Evolutionary conservation across 2,888 invertebrate genomes (phyloP), one percentile per base, ranked within the genome.

Genomic region (Xestobium rufovillosum): DNA sequence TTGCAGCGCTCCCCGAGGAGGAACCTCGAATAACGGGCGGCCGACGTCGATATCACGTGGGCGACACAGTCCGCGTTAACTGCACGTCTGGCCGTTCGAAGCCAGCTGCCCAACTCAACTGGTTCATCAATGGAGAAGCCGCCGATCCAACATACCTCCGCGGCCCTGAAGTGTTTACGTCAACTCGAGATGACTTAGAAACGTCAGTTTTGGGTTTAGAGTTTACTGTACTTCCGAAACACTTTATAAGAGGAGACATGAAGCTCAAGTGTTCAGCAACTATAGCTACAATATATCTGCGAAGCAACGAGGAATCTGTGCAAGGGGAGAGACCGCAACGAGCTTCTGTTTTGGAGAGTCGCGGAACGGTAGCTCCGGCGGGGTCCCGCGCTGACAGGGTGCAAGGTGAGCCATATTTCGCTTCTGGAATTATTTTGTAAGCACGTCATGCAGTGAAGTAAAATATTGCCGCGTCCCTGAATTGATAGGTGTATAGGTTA

Each of bases 241-340:
- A 89, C 70, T 88, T 89, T 71, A 78, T 78, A 61, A 75, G 77
- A 55, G 86, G 87, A 59, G 86, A 87, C 67, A 75, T 90, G 71
- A 89, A 88, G 67, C 73, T 89, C 56, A 89, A 87, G 73, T 90
- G 89, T 70, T 74, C 87, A 61, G 88, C 89, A 41, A 87, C 83
- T 53, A 88, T 89, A 65, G 85, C 83, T 38, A 83, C 84, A 23
- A 80, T 89, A 28, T 89, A 89, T 67, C 84, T 83, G 80, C 75
- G 83, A 51, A 86, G 83, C 62, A 88, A 89, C 66, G 89, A 89
- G 63, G 85, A 88, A 62, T 87, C 86, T 56, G 85, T 88, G 33
- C 83, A 85, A 63, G 83, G 85, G 19, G 81, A 80, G 50, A 76
- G 80, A 51, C 74, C 80, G 52, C 75, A 78, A 55, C 79, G 80